Evolutionary conservation across 1,140 invertebrate genomes (phyloP).

Genomic region (Chlorops oryzae): DNA sequence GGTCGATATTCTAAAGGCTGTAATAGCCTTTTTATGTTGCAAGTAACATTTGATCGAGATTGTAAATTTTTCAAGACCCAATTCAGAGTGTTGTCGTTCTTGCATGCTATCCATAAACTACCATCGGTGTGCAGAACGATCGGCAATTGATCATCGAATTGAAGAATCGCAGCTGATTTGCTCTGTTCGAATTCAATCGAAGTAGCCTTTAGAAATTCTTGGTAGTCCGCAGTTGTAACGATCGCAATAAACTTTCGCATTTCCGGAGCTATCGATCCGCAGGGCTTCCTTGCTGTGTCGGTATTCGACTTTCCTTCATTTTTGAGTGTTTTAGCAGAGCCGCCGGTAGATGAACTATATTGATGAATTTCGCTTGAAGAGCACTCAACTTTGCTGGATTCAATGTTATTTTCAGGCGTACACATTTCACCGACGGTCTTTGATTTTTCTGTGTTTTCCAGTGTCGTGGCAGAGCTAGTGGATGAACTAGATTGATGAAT

Average conservation of each 20-base stretch:
- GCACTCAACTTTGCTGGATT: background rate
- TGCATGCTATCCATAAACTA: slow-evolving; percentile 5
- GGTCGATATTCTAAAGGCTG: background rate
- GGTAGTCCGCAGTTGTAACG: too few species aligned
- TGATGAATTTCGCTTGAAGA: background rate
- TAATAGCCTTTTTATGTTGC: background rate
- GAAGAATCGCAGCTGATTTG: background rate
- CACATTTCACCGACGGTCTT: background rate
- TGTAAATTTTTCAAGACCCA: background rate
- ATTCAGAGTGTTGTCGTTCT: background rate
- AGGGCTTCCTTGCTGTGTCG: background rate
- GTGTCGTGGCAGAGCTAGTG: background rate
- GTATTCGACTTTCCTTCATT: background rate
- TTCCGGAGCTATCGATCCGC: too few species aligned
- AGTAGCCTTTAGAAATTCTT: too few species aligned
- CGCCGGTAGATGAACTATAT: background rate
- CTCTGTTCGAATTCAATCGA: background rate
- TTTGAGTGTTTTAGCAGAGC: background rate
- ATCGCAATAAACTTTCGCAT: slow-evolving; percentile 1
- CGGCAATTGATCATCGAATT: background rate
- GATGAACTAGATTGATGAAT: background rate
- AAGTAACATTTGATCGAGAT: background rate
- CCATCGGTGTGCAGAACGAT: background rate
- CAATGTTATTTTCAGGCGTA: background rate
- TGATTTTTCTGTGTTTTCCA: background rate